Conservation (phyloP, 2,113 vertebrate genomes). For the Sapajus apella region DNA sequence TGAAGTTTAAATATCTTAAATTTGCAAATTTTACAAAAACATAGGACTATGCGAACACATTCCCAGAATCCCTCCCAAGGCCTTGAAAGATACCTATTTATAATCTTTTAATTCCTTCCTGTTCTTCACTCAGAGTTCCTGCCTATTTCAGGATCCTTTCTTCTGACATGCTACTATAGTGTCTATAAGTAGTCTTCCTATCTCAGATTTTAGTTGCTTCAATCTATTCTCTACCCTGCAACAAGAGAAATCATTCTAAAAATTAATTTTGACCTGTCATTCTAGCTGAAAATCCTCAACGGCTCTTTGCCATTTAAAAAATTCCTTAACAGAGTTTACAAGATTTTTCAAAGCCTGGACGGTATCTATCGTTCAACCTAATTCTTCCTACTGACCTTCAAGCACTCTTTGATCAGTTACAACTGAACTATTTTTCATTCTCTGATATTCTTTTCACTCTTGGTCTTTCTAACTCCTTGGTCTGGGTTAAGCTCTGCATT, state of each 20-base stretch:
- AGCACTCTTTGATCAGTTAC: not conserved
- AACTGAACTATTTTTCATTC: not conserved
- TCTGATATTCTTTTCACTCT: not conserved
- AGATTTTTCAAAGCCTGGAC: not conserved
- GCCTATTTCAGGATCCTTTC: not conserved
- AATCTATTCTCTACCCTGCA: not conserved
- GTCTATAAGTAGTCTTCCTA: not conserved
- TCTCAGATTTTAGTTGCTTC: not conserved
- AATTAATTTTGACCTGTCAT: not conserved
- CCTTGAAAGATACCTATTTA: not conserved
- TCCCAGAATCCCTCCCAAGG: not conserved
- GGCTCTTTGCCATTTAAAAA: not conserved
- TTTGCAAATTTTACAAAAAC: not conserved
- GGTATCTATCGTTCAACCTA: not conserved
- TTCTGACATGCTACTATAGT: not conserved
- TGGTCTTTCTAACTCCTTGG: not conserved
- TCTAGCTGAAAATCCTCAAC: not conserved
- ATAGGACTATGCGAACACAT: not conserved
- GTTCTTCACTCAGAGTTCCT: not conserved
- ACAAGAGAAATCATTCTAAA: not conserved
- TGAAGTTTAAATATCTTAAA: not conserved
- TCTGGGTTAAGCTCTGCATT: not conserved
- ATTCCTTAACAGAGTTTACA: not conserved
- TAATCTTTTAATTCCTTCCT: no score
- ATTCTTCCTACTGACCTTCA: not conserved